Conservation (phyloP, 2,888 invertebrate species). For the Melanostoma mellinum region DNA sequence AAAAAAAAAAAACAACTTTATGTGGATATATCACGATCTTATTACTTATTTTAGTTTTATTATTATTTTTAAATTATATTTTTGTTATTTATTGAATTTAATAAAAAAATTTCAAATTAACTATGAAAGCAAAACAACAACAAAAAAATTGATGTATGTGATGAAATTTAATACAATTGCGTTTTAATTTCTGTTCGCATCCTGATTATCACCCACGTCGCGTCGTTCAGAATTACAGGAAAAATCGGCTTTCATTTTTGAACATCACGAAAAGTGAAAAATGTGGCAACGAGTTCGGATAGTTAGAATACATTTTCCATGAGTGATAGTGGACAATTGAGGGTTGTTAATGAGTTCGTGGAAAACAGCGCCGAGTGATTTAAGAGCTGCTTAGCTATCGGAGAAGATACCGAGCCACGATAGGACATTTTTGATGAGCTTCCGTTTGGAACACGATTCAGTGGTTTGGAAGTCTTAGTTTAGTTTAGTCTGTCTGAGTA, state of each 20-base stretch:
- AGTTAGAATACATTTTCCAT: too few species aligned
- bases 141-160: conserved; percentile 78
- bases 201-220: neutral
- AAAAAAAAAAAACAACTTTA: conserved; percentile 39
- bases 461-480: too few species aligned
- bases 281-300: too few species aligned
- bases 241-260: neutral
- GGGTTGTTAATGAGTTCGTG: too few species aligned
- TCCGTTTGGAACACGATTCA: too few species aligned
- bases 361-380: too few species aligned
- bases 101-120: conserved; percentile 75
- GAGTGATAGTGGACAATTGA: too few species aligned
- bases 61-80: conserved; percentile 75
- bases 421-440: too few species aligned
- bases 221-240: neutral
- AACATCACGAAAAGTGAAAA: too few species aligned
- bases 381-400: too few species aligned
- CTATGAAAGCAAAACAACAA: conserved; percentile 61
- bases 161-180: conserved; percentile 73
- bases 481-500: too few species aligned
- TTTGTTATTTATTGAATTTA: conserved; percentile 76
- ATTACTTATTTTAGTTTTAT: conserved; percentile 71
- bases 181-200: conserved; percentile 48
- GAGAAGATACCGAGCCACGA: too few species aligned
- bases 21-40: conserved; percentile 71